Evolutionary conservation across 2,797 vertebrate species (phyloP).

Genomic region (Gymnopithys bicolor): DNA sequence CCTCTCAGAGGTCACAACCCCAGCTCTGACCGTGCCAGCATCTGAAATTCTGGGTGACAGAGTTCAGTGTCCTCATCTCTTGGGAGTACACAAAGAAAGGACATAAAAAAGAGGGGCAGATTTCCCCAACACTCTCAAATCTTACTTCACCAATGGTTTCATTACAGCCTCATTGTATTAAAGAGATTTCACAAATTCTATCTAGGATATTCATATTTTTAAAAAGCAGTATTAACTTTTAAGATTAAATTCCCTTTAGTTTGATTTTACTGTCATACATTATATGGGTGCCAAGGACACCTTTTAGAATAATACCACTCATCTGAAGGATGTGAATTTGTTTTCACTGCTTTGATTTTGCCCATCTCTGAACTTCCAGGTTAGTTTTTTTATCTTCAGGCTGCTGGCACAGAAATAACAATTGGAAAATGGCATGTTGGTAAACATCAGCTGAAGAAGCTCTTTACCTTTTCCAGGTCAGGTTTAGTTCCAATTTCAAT

Average conservation of each 20-base stretch:
- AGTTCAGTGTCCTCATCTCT: background rate
- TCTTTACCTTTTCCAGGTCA: background rate
- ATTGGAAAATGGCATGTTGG: background rate
- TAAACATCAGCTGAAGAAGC: background rate
- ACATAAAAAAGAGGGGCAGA: background rate
- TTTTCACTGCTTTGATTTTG: constrained; percentile 6
- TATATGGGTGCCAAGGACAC: background rate
- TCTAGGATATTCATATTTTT: background rate
- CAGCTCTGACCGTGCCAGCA: background rate
- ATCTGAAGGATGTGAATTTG: background rate
- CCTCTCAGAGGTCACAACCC: background rate
- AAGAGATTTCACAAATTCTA: background rate
- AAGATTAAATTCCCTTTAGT: background rate
- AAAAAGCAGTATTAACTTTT: background rate
- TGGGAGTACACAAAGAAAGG: background rate
- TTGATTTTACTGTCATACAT: background rate
- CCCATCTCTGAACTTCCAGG: background rate
- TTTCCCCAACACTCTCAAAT: background rate
- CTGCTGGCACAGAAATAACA: background rate
- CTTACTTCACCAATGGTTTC: background rate
- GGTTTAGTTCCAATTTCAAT: background rate
- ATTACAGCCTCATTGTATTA: background rate
- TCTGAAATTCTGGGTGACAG: background rate
- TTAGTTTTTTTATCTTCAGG: background rate
- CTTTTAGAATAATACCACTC: background rate